Evolutionary conservation across 1,140 invertebrate genomes (phyloP), one percentile per base, ranked within the genome.

Genomic region (Pseudomyrmex cubaensis): DNA sequence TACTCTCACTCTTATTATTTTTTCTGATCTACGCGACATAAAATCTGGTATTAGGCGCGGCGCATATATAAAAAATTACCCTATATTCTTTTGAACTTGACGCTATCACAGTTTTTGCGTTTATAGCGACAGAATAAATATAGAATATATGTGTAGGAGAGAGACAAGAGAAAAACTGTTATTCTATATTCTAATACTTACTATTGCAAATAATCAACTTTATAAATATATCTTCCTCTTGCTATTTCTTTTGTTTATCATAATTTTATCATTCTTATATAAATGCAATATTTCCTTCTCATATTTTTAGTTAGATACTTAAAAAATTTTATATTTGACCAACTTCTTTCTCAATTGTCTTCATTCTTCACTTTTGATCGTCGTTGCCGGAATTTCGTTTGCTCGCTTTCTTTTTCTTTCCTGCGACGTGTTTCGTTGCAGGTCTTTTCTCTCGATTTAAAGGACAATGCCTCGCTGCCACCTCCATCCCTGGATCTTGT

Each of bases 391-490:
- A 52, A 63, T 86, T 83, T 76, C 75, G 67, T 63, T 86, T 62
- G 87, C 77, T 74, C 67, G 35, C 35, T 35, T 35, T 35, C 35
- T 35, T 35, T 35, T 35, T 35, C 35, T 35, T 7, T 35, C 5
- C 35, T 35, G 35, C 35, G 0, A 35, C 35, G 35, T 35, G 35
- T 62, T 48, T 61, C 9, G 62, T 66, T 82, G 89, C 89, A 84
- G 83, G 85, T 80, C 89, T 74, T 83, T 54, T 66, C 80, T 54
- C 66, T 77, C 61, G 64, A 78, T 59, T 35, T 70, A 78, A 69
- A 78, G 64, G 76, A 80, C 76, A 80, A 80, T 80, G 20, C 20
- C 50, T 54, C 35, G n/a, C 35, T 35, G 48, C 64, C 75, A 44
- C 0, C 62, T 35, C 13, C n/a, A 12, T 67, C 17, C 62, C 25